phyloP scores from a whole-genome alignment of 2,888 invertebrate species.

The Pollenia amentaria region DNA sequence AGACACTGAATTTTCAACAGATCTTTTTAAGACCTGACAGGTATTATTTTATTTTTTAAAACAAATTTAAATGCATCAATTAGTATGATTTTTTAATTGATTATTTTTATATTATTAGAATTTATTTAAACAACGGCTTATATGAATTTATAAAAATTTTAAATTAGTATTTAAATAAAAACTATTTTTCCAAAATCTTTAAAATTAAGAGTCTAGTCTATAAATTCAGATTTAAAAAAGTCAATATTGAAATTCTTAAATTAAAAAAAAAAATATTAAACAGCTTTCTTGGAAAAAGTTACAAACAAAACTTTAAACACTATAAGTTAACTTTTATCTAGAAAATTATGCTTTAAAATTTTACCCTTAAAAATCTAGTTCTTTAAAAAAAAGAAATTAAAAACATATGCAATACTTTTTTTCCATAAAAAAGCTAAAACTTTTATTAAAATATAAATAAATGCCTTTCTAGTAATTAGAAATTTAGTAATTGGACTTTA shows the following conservation, averaged over 20 bases:
- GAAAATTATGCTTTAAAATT: conserved; percentile 60
- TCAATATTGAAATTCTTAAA: conserved; percentile 19
- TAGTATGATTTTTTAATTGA: no score
- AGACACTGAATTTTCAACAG: no score
- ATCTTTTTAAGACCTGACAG: no score
- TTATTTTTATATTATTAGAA: no score
- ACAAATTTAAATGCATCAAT: background rate
- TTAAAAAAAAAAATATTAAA: background rate
- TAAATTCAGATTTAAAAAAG: conserved; percentile 46
- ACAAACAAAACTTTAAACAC: no score
- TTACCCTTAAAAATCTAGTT: background rate
- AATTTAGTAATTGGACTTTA: conserved; percentile 26
- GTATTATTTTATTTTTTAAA: no score
- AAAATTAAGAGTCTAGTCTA: conserved; percentile 62
- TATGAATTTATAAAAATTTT: background rate
- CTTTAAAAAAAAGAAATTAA: conserved; percentile 15
- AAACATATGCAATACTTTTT: conserved; percentile 58
- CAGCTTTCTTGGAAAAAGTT: background rate
- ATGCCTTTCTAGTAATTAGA: conserved; percentile 48
- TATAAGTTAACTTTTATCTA: conserved; percentile 29
- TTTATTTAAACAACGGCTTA: no score
- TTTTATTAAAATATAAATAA: conserved; percentile 18
- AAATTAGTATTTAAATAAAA: conserved; percentile 2
- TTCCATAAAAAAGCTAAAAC: conserved; percentile 37
- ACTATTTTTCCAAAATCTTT: conserved; percentile 10